A percentile compares a stretch with the other conserved stretches of the same genome.
phyloP scores from a whole-genome alignment of 2,797 vertebrate genomes.

The Babyrousa celebensis region DNA sequence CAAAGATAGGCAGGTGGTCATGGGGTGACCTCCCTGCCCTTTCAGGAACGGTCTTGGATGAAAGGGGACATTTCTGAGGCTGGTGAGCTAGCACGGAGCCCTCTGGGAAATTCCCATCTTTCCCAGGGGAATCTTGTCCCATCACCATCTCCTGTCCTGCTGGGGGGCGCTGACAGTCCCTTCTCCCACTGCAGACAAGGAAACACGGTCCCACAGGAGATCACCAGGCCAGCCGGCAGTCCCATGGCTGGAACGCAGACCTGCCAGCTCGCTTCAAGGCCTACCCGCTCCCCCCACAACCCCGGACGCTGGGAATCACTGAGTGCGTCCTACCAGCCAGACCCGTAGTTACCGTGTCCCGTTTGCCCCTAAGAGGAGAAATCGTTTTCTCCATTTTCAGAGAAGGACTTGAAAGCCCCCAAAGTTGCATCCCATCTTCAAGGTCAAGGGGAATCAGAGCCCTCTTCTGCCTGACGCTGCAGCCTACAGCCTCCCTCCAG shows the following conservation, averaged over 20 bases:
- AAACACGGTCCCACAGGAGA: slow-evolving; percentile 48
- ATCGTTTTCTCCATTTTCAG: not conserved
- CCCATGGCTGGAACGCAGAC: not conserved
- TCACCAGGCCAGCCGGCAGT: not conserved
- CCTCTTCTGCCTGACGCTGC: not conserved
- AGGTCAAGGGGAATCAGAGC: not conserved
- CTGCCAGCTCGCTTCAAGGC: not conserved
- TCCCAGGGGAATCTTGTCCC: not conserved
- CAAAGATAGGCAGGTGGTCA: rapidly evolving
- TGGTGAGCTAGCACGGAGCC: rapidly evolving
- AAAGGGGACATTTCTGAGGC: not conserved
- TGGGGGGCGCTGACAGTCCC: no score
- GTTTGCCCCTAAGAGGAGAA: no score
- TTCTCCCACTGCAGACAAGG: not conserved
- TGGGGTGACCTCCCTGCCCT: not conserved
- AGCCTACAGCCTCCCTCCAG: not conserved
- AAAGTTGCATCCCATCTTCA: not conserved
- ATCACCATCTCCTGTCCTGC: not conserved
- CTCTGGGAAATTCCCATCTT: not conserved
- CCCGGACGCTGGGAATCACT: not conserved
- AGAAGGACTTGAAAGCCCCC: not conserved
- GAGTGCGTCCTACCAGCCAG: not conserved
- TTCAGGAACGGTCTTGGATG: not conserved
- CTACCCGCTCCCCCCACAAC: rapidly evolving
- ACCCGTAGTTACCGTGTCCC: not conserved